Base-by-base conservation (phyloP, 2,113 vertebrate genomes). In the Periophthalmodon schlosseri region DNA sequence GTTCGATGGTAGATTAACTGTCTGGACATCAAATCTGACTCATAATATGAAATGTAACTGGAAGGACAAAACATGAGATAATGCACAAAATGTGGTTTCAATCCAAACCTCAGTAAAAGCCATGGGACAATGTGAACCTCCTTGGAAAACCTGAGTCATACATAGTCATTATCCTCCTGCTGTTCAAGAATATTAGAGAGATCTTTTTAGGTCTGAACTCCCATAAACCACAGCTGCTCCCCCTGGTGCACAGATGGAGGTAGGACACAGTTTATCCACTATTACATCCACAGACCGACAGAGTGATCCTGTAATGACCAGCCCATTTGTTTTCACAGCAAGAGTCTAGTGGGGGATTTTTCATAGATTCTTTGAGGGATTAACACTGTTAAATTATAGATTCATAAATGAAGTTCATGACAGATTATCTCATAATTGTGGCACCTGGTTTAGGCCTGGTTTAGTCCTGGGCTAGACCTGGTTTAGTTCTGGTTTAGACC, bases 251-350 rank as follows among this genome's bases (percentile, higher is more conserved):
- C 52, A 71, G 47, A 79, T 57, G 68, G 1, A 67, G 78, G 77
- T 36, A 8, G 10, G 73, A 58, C 16, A 63, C 34, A 69, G 28
- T 63, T 49, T 47, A n/a, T 67, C 71, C 72, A 52, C 36, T 50
- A 20, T 36, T 67, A 70, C 18, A 63, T 70, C 75, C 74, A 70
- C 33, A 69, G 78, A 15, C n/a, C 3, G 6, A 10, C 33, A 64
- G 63, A 28, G 5, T 28, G 52, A 73, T 78, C 74, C 79, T 69
- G 72, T 70, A 72, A 76, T 56, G 80, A 76, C 77, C 84, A 57
- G 8, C 58, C n/a, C 52, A 74, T 69, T 73, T 52, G 60, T 70
- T 70, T 49, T 74, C 69, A 57, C 28, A 72, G 72, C 49, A 23
- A 58, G 46, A 21, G 57, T 34, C 33, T 14, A 61, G 44, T 54